These are phyloP conservation scores for Scalopus aquaticus DNA, from an alignment of 2,113 vertebrate genomes.

Conservation along the genomic window DNA sequence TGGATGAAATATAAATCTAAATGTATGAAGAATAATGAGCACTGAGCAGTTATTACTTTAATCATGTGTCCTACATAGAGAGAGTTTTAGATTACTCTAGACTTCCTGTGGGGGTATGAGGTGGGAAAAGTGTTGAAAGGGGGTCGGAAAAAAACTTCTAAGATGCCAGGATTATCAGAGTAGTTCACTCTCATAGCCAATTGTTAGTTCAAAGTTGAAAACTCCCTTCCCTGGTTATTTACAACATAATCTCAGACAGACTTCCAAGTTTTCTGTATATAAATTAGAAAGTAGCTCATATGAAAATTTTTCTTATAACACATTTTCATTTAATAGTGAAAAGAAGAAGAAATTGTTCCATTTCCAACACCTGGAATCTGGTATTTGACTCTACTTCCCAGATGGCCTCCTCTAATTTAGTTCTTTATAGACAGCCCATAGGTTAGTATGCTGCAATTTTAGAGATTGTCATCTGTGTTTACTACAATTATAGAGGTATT, in stretches of 20 bases:
- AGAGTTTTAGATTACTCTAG: not conserved
- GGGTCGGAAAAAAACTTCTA: not conserved
- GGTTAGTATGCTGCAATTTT: not conserved
- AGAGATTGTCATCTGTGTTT: not conserved
- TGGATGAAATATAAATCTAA: not conserved
- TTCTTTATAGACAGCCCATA: not conserved
- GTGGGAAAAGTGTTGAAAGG: not conserved
- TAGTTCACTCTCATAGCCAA: not conserved
- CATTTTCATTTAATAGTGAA: constrained; percentile 13
- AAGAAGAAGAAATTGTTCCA: not conserved
- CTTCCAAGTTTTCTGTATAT: not conserved
- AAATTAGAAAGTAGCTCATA: constrained; percentile 1
- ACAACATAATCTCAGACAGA: not conserved
- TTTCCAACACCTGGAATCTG: not conserved
- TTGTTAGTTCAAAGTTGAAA: constrained; percentile 12
- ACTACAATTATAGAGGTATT: constrained; percentile 41
- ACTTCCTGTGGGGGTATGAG: not conserved
- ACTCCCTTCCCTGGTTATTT: constrained; percentile 22
- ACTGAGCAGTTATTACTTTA: not conserved
- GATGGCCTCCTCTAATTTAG: not conserved
- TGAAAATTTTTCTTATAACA: not conserved
- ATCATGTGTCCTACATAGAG: not conserved
- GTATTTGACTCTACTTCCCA: not conserved
- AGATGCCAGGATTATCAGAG: not conserved
- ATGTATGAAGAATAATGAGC: not conserved